phyloP scores from a whole-genome alignment of 2,888 invertebrate species.

The Pseudococcus jackbeardsleyi region DNA sequence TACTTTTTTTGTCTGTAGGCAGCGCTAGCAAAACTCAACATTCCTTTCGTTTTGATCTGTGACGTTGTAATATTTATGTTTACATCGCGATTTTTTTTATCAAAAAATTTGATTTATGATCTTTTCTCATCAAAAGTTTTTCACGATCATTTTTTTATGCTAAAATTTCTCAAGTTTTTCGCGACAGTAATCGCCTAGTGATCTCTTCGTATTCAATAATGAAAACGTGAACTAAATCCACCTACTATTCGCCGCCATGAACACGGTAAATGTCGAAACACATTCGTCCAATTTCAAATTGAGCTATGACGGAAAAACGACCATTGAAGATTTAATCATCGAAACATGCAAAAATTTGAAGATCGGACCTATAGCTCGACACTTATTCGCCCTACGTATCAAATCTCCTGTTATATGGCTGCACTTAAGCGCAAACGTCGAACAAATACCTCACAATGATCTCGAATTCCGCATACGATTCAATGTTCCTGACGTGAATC shows the following conservation, averaged over 20 bases:
- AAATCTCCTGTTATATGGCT: constrained; percentile 76
- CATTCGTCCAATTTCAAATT: constrained; percentile 52
- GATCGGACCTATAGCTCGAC: constrained; percentile 82
- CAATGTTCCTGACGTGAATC: constrained; percentile 78
- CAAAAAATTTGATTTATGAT: too few relatives aligned
- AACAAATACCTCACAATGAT: constrained; percentile 73
- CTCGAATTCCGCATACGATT: constrained; percentile 84
- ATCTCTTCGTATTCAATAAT: neutral
- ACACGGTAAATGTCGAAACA: neutral
- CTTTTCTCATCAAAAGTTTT: neutral
- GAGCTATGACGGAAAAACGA: constrained; percentile 69
- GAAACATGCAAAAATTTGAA: constrained; percentile 79
- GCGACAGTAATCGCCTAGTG: neutral
- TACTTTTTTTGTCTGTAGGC: neutral
- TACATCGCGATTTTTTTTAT: neutral
- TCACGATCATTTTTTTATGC: neutral
- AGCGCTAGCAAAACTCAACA: neutral
- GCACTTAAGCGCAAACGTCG: constrained; percentile 76
- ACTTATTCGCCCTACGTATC: constrained; percentile 82
- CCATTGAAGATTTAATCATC: constrained; percentile 81
- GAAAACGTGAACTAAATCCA: neutral
- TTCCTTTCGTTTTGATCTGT: neutral
- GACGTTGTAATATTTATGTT: neutral
- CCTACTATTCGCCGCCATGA: neutral
- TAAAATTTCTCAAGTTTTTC: neutral